Base-by-base conservation (phyloP, 2,113 vertebrate species). In the Hippopotamus amphibius region DNA sequence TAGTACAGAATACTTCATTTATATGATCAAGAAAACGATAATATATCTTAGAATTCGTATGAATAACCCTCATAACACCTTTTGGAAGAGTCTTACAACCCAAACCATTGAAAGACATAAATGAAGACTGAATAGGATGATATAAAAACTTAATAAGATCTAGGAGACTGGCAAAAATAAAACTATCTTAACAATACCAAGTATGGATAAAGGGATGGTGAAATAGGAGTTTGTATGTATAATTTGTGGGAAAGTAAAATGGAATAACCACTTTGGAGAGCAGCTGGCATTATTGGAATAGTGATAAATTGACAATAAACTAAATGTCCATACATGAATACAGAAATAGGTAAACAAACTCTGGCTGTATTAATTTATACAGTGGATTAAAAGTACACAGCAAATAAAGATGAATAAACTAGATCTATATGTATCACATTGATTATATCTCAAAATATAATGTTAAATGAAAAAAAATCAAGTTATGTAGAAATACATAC, bases 381-480 rank as follows among this genome's bases (percentile, higher is more conserved):
- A 50, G 65, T 79, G 46, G 48, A 53, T 72, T 82, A 79, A 82
- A 91, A 53, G 21, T 21, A 72, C 53, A 77, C 14, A 74, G 69
- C 41, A 90, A 68, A 66, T 83, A 88, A 84, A 96, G 48, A 61
- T 90, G 86, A 90, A 81, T 85, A 74, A 96, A 66, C 26, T 74
- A 50, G 57, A 48, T 90, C 46, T 77, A 14, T 88, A 46, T 83
- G 33, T 83, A 33, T 90, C 61, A 66, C 24, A 77, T 28, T 82
- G 85, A 88, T 46, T 88, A 15, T 46, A 28, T 83, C 61, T 91
- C 65, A 93, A 93, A 76, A 94, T 94, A 80, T 50, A 53, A 65
- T 41, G 9, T 68, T 85, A 61, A 85, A 30, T 96, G n/a, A 92
- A 57, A 65, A 55, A 90, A 71, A 82, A 74, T 30, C 1, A 63